These are phyloP conservation scores for Euzetes globulus DNA, from an alignment of 2,888 invertebrate species.

Conservation along the genomic window DNA sequence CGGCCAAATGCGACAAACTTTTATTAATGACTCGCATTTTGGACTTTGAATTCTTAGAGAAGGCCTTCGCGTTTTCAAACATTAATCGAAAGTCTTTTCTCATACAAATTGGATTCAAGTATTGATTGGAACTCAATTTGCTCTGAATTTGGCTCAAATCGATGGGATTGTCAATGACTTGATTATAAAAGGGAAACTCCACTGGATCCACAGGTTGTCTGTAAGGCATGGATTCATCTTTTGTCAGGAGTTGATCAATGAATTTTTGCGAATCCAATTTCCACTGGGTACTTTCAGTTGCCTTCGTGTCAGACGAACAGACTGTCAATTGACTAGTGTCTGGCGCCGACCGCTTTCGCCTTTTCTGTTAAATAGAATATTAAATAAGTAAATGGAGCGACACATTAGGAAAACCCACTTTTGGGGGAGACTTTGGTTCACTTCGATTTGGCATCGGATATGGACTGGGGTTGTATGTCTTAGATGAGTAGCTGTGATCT, in stretches of 20 bases:
- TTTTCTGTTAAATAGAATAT: background rate
- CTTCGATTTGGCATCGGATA: background rate
- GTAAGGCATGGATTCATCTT: background rate
- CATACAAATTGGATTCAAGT: background rate
- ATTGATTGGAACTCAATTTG: background rate
- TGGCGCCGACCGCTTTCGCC: background rate
- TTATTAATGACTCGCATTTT: background rate
- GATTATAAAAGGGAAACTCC: background rate
- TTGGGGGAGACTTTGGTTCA: background rate
- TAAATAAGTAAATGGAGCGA: background rate
- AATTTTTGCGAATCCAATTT: slow-evolving; percentile 1
- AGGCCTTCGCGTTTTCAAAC: background rate
- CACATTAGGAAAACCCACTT: background rate
- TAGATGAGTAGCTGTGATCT: too few species aligned
- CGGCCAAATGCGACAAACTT: background rate
- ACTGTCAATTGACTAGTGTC: background rate
- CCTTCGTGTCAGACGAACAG: background rate
- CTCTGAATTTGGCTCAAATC: slow-evolving; percentile 6
- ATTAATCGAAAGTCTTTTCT: background rate
- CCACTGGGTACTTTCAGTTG: background rate
- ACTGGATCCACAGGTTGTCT: background rate
- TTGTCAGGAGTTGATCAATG: background rate
- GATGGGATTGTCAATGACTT: background rate
- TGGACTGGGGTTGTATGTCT: too few species aligned
- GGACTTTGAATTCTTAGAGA: background rate